Evolutionary conservation across 2,797 vertebrate genomes (phyloP).

Genomic region (Chromis chromis): DNA sequence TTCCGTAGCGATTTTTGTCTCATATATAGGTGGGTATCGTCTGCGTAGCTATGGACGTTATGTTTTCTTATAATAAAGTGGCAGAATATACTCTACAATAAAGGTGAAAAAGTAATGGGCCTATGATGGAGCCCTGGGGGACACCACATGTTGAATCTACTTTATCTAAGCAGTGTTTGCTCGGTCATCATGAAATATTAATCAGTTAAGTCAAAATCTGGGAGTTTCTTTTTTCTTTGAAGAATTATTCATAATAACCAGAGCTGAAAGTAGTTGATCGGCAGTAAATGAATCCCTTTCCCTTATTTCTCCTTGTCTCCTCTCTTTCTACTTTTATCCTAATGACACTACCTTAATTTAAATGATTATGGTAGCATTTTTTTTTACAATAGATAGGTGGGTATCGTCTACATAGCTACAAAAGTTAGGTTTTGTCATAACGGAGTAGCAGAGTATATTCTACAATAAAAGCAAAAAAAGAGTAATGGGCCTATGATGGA

Average conservation of each 20-base stretch:
- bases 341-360: background rate
- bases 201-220: background rate
- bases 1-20: background rate
- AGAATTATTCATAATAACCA: background rate
- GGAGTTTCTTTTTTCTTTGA: background rate
- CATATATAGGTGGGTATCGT: background rate
- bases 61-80: background rate
- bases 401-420: background rate
- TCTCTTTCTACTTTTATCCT: slow-evolving; percentile 13
- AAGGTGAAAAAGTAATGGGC: background rate
- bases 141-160: background rate
- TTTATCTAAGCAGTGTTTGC: background rate
- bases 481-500: slow-evolving; percentile 3
- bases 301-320: slow-evolving; percentile 8
- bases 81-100: background rate
- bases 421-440: background rate
- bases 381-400: background rate
- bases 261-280: too few relatives aligned
- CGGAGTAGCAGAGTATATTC: background rate
- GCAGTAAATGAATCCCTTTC: too few relatives aligned
- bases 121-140: slow-evolving; percentile 23
- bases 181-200: background rate
- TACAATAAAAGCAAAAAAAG: background rate
- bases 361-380: background rate
- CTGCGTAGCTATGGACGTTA: background rate